These are phyloP conservation scores for Sylvietta virens DNA, from an alignment of 2,113 vertebrate species.

Conservation along the genomic window DNA sequence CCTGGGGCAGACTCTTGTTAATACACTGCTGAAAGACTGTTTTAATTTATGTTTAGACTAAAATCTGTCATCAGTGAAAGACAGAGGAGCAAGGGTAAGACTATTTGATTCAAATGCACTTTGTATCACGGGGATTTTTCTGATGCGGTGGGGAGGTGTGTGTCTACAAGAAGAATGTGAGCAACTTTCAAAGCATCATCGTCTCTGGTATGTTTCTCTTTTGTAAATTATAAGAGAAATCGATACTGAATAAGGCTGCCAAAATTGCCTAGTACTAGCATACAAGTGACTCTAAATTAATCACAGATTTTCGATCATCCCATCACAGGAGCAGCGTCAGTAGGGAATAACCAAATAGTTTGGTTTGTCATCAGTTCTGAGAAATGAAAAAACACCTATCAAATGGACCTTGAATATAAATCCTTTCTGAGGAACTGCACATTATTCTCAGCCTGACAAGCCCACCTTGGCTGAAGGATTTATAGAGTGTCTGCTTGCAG, in stretches of 20 bases:
- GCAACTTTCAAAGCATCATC: constrained; percentile 12
- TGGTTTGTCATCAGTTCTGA: constrained; percentile 57
- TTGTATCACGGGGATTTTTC: neutral
- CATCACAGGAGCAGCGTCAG: constrained; percentile 49
- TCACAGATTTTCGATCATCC: constrained; percentile 69
- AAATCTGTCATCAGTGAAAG: neutral
- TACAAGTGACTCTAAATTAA: constrained; percentile 64
- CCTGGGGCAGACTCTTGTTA: neutral
- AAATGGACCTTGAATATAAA: constrained; percentile 63
- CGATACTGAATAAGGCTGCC: constrained; percentile 59
- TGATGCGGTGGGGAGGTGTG: fast-evolving
- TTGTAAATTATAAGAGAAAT: constrained; percentile 60
- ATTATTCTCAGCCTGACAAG: constrained; percentile 64
- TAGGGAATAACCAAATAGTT: constrained; percentile 68
- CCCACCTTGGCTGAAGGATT: constrained; percentile 62
- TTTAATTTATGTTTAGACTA: neutral
- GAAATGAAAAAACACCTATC: constrained; percentile 63
- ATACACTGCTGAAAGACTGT: neutral
- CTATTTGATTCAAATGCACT: neutral
- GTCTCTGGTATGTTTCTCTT: neutral
- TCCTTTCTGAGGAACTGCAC: constrained; percentile 48
- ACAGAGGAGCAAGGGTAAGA: neutral
- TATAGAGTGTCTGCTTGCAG: constrained; percentile 53
- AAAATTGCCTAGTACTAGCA: constrained; percentile 54
- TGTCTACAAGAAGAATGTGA: neutral